phyloP scores from a whole-genome alignment of 1,140 invertebrate genomes.

The Druon quercuslanigerum region DNA sequence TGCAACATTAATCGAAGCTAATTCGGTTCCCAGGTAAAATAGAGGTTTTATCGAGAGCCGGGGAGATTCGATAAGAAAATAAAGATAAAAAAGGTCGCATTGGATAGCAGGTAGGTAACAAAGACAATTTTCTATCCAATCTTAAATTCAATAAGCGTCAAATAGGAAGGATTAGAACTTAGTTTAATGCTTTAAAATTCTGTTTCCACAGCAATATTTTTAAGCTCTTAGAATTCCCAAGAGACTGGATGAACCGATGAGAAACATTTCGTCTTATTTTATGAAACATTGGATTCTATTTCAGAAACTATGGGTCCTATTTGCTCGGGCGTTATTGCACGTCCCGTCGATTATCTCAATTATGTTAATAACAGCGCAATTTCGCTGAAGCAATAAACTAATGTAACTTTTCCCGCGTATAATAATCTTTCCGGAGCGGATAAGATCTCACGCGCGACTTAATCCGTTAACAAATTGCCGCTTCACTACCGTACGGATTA shows the following conservation, averaged over 20 bases:
- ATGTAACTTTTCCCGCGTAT: constrained; percentile 15
- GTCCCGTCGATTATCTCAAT: constrained; percentile 39
- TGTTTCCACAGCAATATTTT: neutral
- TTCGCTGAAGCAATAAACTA: constrained; percentile 38
- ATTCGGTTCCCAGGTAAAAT: neutral
- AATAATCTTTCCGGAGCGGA: neutral
- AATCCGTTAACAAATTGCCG: constrained; percentile 21
- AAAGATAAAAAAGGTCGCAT: constrained; percentile 25
- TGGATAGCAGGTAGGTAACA: neutral
- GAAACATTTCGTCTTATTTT: neutral
- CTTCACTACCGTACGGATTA: constrained; percentile 16
- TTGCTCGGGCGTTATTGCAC: constrained; percentile 23
- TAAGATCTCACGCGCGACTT: constrained; percentile 20
- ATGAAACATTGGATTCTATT: neutral
- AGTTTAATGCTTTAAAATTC: neutral
- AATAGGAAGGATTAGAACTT: constrained; percentile 8
- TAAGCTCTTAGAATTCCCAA: constrained; percentile 1
- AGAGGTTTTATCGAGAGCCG: neutral
- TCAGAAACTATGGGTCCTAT: neutral
- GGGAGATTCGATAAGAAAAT: constrained; percentile 7
- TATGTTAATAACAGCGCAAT: constrained; percentile 37
- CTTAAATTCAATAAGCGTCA: constrained; percentile 3
- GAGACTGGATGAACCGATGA: neutral
- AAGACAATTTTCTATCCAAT: constrained; percentile 15
- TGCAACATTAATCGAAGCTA: neutral